Percentiles rank a stretch among this genome's conserved stretches.
phyloP scores from a whole-genome alignment of 2,797 vertebrate genomes.

The Periparus ater region DNA sequence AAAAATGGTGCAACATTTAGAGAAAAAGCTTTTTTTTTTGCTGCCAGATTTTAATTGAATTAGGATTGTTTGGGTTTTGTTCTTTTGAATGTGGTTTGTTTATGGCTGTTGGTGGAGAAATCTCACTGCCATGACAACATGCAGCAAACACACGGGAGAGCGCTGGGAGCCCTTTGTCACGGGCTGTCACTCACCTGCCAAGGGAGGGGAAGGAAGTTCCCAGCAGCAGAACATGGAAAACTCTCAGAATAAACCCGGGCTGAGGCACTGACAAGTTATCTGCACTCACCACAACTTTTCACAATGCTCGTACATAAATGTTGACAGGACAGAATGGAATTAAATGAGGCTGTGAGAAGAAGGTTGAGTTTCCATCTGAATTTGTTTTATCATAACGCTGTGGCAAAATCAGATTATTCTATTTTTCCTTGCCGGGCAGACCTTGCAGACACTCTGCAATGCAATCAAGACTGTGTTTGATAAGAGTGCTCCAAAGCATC shows the following conservation, averaged over 20 bases:
- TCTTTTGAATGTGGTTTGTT: conserved; percentile 63
- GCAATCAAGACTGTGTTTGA: background rate
- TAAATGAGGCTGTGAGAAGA: background rate
- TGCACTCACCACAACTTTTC: conserved; percentile 17
- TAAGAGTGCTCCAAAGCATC: background rate
- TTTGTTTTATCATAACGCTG: background rate
- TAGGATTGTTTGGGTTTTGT: conserved; percentile 61
- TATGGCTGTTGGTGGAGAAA: conserved; percentile 70
- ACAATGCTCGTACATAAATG: background rate
- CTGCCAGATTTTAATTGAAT: conserved; percentile 71
- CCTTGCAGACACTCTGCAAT: background rate
- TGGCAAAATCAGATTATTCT: background rate
- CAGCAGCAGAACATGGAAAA: background rate
- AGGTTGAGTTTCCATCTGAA: background rate
- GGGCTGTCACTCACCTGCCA: conserved; percentile 11
- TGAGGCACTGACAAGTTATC: background rate
- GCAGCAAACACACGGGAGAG: background rate
- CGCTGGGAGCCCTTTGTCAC: background rate
- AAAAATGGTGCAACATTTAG: background rate
- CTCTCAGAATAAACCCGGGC: background rate
- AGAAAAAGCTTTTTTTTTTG: conserved; percentile 25
- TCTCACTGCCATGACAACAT: conserved; percentile 74
- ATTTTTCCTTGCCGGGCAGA: background rate
- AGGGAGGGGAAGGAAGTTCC: background rate
- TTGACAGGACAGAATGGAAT: background rate